Base-by-base conservation (phyloP, 2,113 vertebrate genomes). In the Oplegnathus fasciatus region DNA sequence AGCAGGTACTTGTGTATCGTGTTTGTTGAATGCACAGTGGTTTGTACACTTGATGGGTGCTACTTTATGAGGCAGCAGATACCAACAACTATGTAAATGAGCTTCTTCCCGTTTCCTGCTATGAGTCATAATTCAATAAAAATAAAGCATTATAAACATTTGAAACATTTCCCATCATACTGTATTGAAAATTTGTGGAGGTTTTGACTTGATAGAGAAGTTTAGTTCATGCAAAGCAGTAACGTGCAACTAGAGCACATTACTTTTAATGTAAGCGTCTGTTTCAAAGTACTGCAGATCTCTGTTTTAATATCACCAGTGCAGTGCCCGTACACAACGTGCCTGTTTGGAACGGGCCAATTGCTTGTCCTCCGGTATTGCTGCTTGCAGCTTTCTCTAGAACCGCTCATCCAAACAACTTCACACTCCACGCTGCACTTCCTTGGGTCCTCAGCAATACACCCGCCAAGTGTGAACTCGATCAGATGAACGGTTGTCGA, bases 31-130 rank as follows among this genome's bases (percentile, higher is more conserved):
- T 40, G 83, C 66, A 57, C 87, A 80, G 84, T 50, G 75, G 82
- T 83, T 82, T 85, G 68, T 72, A 65, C 55, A 71, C 82, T 86
- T 55, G 34, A 83, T 89, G 64, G 85, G 78, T 82, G 79, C 32
- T 77, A 81, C 90, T 88, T 92, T 81, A 86, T 86, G 90, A 90
- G 75, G 74, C 86, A 74, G 89, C 81, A 84, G 80, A 88, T 82
- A 80, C 82, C 85, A 88, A 88, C 85, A 86, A 67, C 87, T 87
- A 80, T 78, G 77, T 67, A 90, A 92, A 93, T 87, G 52, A 86
- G 80, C 74, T 64, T 89, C 81, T 82, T 44, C 52, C 78, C 55
- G 24, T 82, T 82, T 86, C 78, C 79, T 84, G 77, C 83, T 64
- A 73, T 81, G 87, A 85, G 48, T 80, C 84, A 87, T 75, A 83